Evolutionary conservation across 1,140 invertebrate genomes (phyloP).

Genomic region (Semibalanus balanoides): DNA sequence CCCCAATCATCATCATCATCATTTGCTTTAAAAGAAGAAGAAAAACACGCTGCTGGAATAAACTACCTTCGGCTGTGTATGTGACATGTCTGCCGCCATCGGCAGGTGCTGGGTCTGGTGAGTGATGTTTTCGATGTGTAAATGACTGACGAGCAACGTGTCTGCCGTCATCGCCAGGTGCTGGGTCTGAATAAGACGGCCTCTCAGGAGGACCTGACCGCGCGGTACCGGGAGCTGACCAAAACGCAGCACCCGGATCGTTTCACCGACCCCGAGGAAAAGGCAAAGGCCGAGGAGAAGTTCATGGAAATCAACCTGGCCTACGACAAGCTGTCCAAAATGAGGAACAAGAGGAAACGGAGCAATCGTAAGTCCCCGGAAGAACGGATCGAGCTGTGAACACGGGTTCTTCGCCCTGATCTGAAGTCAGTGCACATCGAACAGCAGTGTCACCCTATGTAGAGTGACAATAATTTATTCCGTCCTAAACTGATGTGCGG

Average conservation of each 20-base stretch:
- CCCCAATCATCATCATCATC: no score
- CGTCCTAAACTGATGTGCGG: no score
- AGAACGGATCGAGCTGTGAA: neutral
- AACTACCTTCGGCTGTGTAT: no score
- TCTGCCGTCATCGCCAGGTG: slow-evolving; percentile 36
- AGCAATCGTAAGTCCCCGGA: slow-evolving; percentile 13
- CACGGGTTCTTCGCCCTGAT: no score
- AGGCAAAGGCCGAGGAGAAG: slow-evolving; percentile 53
- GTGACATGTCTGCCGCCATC: neutral
- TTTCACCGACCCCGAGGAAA: slow-evolving; percentile 50
- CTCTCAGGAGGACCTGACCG: slow-evolving; percentile 69
- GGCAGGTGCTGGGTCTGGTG: slow-evolving; percentile 57
- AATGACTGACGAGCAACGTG: no score
- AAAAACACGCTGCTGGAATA: no score
- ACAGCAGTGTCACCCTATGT: no score
- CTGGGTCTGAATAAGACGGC: slow-evolving; percentile 56
- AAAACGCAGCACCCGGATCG: slow-evolving; percentile 88
- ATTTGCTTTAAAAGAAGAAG: no score
- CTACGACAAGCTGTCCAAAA: slow-evolving; percentile 73
- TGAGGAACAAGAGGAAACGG: slow-evolving; percentile 37
- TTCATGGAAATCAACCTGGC: slow-evolving; percentile 90
- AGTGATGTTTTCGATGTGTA: no score
- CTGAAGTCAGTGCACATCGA: no score
- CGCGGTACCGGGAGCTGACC: slow-evolving; percentile 61
- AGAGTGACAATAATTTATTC: no score